Percentiles rank a stretch among this genome's conserved stretches.
These are phyloP conservation scores for Rhagophthalmus giganteus DNA, from an alignment of 2,888 invertebrate genomes.

Conservation along the genomic window DNA sequence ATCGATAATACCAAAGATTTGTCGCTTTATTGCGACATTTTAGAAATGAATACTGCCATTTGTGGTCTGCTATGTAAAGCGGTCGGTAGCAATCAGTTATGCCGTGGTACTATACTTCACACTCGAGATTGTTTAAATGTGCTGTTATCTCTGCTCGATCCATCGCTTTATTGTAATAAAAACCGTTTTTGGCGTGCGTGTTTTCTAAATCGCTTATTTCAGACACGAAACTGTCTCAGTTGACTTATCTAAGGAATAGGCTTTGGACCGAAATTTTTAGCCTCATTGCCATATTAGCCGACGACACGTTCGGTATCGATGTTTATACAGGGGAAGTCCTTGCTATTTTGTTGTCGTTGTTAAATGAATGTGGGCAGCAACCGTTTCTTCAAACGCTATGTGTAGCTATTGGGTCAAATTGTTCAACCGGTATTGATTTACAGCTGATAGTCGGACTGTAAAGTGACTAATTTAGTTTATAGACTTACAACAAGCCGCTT, in stretches of 20 bases:
- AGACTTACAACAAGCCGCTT: constrained; percentile 42
- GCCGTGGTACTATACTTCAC: constrained; percentile 54
- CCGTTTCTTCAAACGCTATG: constrained; percentile 49
- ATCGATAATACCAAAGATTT: constrained; percentile 50
- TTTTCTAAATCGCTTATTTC: too few relatives aligned
- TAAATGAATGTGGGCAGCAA: constrained; percentile 38
- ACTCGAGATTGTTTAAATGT: constrained; percentile 56
- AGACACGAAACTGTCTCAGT: constrained; percentile 51
- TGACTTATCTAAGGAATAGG: constrained; percentile 56
- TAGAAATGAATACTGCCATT: constrained; percentile 59
- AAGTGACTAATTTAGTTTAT: constrained; percentile 15
- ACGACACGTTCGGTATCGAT: constrained; percentile 14
- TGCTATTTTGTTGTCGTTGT: constrained; percentile 25
- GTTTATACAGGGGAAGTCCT: constrained; percentile 12
- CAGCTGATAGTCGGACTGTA: too few relatives aligned
- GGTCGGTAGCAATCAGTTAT: constrained; percentile 49
- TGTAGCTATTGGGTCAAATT: constrained; percentile 46
- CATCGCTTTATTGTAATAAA: constrained; percentile 55
- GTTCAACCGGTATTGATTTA: constrained; percentile 45
- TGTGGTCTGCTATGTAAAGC: constrained; percentile 55
- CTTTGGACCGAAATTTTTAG: constrained; percentile 58
- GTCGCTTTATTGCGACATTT: constrained; percentile 54
- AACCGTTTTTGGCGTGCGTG: too few relatives aligned
- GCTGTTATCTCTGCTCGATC: constrained; percentile 54
- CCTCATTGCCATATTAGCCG: constrained; percentile 52